phyloP scores from a whole-genome alignment of 2,888 invertebrate species.

The Notodonta ziczac region DNA sequence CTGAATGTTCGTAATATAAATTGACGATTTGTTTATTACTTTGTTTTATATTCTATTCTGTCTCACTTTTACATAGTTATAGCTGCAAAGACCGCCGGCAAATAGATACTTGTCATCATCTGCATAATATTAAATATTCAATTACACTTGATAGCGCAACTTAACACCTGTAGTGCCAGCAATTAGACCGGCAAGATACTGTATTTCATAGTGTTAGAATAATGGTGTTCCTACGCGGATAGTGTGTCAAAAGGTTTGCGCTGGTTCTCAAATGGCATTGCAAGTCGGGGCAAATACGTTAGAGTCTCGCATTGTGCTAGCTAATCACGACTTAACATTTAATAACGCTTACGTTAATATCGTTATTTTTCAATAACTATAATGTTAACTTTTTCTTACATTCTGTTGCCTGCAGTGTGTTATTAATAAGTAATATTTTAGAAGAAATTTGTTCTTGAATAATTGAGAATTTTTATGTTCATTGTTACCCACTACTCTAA shows the following conservation, averaged over 20 bases:
- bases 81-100: not conserved
- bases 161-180: not conserved
- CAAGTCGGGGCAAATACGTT: constrained; percentile 58
- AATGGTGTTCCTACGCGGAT: constrained; percentile 15
- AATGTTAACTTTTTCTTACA: too few relatives aligned
- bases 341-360: constrained; percentile 23
- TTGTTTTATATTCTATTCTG: too few relatives aligned
- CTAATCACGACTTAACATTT: constrained; percentile 49
- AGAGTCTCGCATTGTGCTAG: constrained; percentile 68
- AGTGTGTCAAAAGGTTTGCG: constrained; percentile 45
- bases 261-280: constrained; percentile 73
- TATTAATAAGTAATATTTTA: too few relatives aligned
- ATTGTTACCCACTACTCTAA: too few relatives aligned
- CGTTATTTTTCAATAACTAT: constrained; percentile 28
- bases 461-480: too few relatives aligned
- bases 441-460: too few relatives aligned
- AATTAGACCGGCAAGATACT: constrained; percentile 13
- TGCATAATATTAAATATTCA: not conserved
- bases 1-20: too few relatives aligned
- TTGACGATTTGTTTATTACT: too few relatives aligned
- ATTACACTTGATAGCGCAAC: not conserved
- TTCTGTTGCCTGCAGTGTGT: too few relatives aligned
- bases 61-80: too few relatives aligned
- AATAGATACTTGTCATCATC: not conserved
- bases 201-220: constrained; percentile 10